Evolutionary conservation across 35 echinoderm and acorn worm genomes (phyloP), one percentile per base, ranked within the genome.

Genomic region (Acanthaster planci): DNA sequence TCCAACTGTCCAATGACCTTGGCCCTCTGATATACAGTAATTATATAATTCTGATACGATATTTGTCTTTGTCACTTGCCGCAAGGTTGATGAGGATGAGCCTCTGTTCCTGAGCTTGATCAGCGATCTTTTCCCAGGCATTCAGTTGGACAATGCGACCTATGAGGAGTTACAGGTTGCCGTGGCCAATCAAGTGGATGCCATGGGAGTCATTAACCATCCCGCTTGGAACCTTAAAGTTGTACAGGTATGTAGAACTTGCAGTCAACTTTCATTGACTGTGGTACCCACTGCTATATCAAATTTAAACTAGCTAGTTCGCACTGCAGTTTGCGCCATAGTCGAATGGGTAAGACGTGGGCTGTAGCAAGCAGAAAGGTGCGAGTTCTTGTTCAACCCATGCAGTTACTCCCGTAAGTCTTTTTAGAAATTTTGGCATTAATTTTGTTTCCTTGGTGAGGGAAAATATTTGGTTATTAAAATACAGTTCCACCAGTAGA

Each of bases 111-210:
- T 99, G 88, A 99, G 96, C 86, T 82, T 99, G 36, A 99, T 99
- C 89, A 99, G 92, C 89, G 96, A 99, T 99, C 86, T 99, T 8
- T 99, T 99, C 83, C 96, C 96, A 51, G 96, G 96, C 32, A 99
- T 99, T 78, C 91, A 93, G 72, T 82, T 99, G 17, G 96, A 99
- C 55, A 91, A 90, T 94, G 96, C 96, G 52, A 86, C 92, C 26
- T 99, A 99, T 89, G 96, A 90, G 40, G 96, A 99, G n/a, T 78
- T 99, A 37, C 96, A 99, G 55, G 92, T 79, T 77, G 88, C 96
- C 39, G 31, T 99, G 34, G 40, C 88, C 29, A 52, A 64, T 36
- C 95, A 97, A 84, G 85, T 99, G 42, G 86, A 94, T 77, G 77
- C 31, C 15, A 54, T 89, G 17, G 89, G 85, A 77, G 86, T 99